Evolutionary conservation across 2,113 vertebrate species (phyloP), one percentile per base, ranked within the genome.

Genomic region (Odocoileus virginianus): DNA sequence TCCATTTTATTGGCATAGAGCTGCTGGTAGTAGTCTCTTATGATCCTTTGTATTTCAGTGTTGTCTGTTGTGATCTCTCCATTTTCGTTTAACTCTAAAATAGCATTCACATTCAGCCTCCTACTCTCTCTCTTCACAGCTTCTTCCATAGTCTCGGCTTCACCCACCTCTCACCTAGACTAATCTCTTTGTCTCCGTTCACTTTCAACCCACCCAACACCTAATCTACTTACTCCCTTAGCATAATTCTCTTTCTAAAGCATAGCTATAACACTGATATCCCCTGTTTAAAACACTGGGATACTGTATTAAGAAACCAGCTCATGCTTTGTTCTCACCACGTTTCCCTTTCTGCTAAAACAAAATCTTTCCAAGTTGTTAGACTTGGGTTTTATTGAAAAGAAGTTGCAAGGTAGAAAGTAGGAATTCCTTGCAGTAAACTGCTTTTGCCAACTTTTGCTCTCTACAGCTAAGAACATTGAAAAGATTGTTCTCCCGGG

Each of bases 401-500:
- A 64, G 67, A 95, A 74, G 43, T 43, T 74, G 36, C 21, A 54
- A 89, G 25, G 23, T 25, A 74, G 85, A 81, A 91, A 76, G 28
- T 28, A 87, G 30, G 12, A 89, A 64, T 45, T 87, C 25, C 40
- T 43, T 78, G 8, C 33, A 95, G 57, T 61, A 58, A 97, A 67
- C 23, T 52, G 15, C 21, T 57, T 84, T 84, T 61, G 54, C 52
- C 84, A 81, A 58, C 50, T 90, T 89, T 84, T 93, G 36, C 74
- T 79, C 74, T 36, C 87, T 50, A 79, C 25, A 74, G 25, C 23
- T 61, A 84, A 94, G 40, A 16, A 64, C 33, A 15, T 8, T 67
- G 61, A 92, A 89, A 98, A 52, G 28, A 64, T 84, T 92, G 89
- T 94, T 91, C 40, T 91, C 55, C 50, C 78, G 52, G 61, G 61